Evolutionary conservation across 1,140 invertebrate genomes (phyloP), one percentile per base, ranked within the genome.

Genomic region (Magallana angulata): DNA sequence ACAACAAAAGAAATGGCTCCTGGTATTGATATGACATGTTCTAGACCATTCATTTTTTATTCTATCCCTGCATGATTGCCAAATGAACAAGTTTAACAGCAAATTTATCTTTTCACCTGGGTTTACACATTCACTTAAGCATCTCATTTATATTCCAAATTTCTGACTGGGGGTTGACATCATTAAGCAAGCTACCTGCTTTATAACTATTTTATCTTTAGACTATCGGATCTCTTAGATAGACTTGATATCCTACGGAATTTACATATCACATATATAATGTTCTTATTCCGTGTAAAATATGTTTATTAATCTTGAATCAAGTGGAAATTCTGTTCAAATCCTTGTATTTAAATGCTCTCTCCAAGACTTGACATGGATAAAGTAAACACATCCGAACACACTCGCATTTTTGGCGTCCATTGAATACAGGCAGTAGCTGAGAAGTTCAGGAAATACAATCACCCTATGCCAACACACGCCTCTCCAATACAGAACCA

Each of bases 221-320:
- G 68, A 30, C 68, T 76, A 76, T 76, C 68, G 36, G 24, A 12
- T 76, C 24, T 30, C 24, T 76, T 11, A 76, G 24, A 30, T 30
- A 76, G 68, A 76, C 36, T 76, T 76, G 5, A 48, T 48, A 76
- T 76, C 68, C 36, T n/a, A 76, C 1, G 11, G 68, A 76, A 76
- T 76, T 76, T 76, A 36, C 68, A 76, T 76, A 76, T 76, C 68
- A 76, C 36, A 30, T 76, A 76, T 76, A 76, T 76, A 76, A 76
- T 36, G 24, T 76, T 76, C 68, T 76, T 76, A 76, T 18, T 11
- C 24, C 36, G 68, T 76, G 68, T 76, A 76, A 76, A 76, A 76
- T 30, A 12, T 76, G 68, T 76, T 76, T 76, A 76, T 76, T 36
- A 30, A 76, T 76, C 68, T 76, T 76, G 68, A 76, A 76, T 76